Conservation (phyloP, 2,113 vertebrate species). For the Spermophilus dauricus region DNA sequence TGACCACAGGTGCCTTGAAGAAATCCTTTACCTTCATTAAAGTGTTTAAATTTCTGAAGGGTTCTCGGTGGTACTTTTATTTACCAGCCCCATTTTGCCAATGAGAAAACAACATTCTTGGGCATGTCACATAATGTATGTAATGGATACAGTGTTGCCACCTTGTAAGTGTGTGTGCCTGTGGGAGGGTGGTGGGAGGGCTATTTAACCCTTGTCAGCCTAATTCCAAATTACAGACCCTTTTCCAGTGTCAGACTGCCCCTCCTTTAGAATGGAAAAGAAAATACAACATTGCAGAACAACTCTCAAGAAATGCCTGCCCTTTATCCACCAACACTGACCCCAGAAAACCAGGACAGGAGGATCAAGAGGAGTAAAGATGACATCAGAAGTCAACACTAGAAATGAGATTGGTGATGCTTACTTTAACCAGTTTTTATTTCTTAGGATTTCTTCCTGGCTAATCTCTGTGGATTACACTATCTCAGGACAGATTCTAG, state of each 20-base stretch:
- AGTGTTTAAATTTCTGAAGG: background rate
- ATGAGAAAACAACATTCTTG: background rate
- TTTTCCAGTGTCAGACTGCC: background rate
- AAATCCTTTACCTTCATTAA: background rate
- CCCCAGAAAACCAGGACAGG: background rate
- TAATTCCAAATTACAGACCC: background rate
- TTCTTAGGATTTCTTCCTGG: background rate
- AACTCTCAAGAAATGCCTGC: background rate
- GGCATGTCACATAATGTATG: background rate
- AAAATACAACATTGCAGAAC: background rate
- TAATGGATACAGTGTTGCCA: background rate
- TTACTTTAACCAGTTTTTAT: background rate
- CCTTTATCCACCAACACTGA: slow-evolving; percentile 4
- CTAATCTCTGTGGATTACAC: background rate
- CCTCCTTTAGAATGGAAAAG: slow-evolving; percentile 3
- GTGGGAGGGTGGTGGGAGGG: background rate
- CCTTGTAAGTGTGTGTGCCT: background rate
- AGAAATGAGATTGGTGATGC: background rate
- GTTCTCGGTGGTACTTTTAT: background rate
- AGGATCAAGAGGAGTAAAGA: background rate
- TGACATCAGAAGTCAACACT: background rate
- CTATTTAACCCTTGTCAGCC: background rate
- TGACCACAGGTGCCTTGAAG: background rate
- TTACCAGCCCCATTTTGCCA: background rate
- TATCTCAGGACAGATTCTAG: background rate